phyloP scores from a whole-genome alignment of 2,797 vertebrate species.

The Echiichthys vipera region DNA sequence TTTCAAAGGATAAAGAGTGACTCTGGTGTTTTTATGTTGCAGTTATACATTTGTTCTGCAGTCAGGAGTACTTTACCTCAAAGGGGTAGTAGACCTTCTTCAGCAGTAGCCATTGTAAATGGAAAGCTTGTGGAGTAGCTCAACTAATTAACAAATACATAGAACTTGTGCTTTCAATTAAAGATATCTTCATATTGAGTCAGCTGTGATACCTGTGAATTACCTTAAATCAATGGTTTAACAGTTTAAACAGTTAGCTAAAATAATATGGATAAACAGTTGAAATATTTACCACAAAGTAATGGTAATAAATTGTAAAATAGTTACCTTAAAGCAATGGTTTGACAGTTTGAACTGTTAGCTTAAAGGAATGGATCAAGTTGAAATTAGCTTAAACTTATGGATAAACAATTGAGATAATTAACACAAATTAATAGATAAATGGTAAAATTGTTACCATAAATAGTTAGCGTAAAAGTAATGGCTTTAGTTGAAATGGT shows the following conservation, averaged over 20 bases:
- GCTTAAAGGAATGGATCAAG: not conserved
- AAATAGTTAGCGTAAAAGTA: no score
- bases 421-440: not conserved
- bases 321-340: not conserved
- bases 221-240: not conserved
- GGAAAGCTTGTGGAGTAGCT: not conserved
- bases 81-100: no score
- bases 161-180: not conserved
- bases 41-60: not conserved
- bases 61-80: no score
- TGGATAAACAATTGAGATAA: not conserved
- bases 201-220: no score
- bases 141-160: not conserved
- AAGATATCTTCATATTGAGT: not conserved
- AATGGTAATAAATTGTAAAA: not conserved
- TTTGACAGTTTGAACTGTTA: not conserved
- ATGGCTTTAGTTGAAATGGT: not conserved
- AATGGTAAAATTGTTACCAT: not conserved
- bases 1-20: not conserved
- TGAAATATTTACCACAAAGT: not conserved
- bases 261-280: not conserved
- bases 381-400: not conserved
- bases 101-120: not conserved
- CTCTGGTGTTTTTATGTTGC: not conserved
- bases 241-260: not conserved